Percentiles rank a stretch among this genome's conserved stretches.
Conservation (phyloP, 2,797 vertebrate genomes). For the Muraenolepis orangiensis region DNA sequence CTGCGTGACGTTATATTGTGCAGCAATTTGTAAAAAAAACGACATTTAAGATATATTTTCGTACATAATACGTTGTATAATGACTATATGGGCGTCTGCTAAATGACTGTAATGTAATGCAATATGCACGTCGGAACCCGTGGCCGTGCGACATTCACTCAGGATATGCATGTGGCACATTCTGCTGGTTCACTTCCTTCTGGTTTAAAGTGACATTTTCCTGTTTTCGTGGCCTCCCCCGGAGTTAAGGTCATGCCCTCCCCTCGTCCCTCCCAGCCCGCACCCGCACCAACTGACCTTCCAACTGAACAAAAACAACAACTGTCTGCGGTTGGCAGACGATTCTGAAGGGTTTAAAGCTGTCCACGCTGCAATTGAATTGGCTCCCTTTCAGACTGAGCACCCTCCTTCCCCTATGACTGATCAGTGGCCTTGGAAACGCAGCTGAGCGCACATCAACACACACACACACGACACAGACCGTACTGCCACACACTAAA, state of each 20-base stretch:
- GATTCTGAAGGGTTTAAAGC: constrained; percentile 40
- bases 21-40: neutral
- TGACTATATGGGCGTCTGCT: too few species aligned
- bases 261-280: constrained; percentile 25
- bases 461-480: neutral
- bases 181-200: constrained; percentile 22
- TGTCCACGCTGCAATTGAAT: constrained; percentile 47
- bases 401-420: constrained; percentile 38
- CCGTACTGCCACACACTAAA: neutral
- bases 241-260: constrained; percentile 35
- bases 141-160: neutral
- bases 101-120: too few species aligned
- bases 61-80: too few species aligned
- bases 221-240: constrained; percentile 50
- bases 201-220: constrained; percentile 43
- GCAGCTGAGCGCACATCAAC: constrained; percentile 20
- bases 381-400: constrained; percentile 35
- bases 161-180: neutral
- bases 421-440: constrained; percentile 35
- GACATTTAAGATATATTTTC: neutral
- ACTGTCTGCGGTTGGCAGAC: constrained; percentile 22
- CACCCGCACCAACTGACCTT: constrained; percentile 29
- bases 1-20: neutral
- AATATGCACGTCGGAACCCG: neutral
- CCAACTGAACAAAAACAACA: constrained; percentile 11